Base-by-base conservation (phyloP, 2,113 vertebrate species). In the Periophthalmus modestus region DNA sequence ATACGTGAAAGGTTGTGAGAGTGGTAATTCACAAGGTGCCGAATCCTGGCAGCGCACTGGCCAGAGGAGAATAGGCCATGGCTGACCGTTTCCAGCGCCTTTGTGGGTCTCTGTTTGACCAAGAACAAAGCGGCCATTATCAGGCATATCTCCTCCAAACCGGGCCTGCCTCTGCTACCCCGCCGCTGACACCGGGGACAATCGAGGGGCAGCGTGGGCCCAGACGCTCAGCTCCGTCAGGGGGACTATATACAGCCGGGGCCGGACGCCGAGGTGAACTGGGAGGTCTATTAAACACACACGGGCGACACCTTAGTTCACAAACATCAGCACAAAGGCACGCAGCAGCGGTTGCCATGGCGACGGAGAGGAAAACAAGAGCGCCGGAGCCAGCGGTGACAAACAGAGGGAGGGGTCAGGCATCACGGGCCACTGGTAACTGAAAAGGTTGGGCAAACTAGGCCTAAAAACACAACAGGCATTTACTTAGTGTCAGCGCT, bases 21-120 rank as follows among this genome's bases (percentile, higher is more conserved):
- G 86, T 72, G 79, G 86, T 91, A 85, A 88, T 88, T 89, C 84
- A 78, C 79, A 84, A 87, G 85, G 88, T 89, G 86, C 68, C 79
- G 81, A 52, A 71, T 80, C 84, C 68, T 90, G 90, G 89, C 85
- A 88, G 82, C 76, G 68, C 58, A 66, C 85, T 80, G 85, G 87
- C 82, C 85, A 83, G 85, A 83, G 88, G 88, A 87, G 86, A 92
- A 90, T 82, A 82, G 87, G 80, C 87, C 75, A 68, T 0, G 59
- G 84, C 75, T 79, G 79, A 83, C 78, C 71, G 62, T 87, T 89
- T 86, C 84, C 87, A 86, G 81, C 78, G 84, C 82, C 79, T 89
- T 91, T 92, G 89, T 92, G 86, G 83, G 82, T 78, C 87, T 91
- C 88, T 92, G 90, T 92, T 92, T 91, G 89, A 91, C 90, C 68